Evolutionary conservation across 2,113 vertebrate species (phyloP).

Genomic region (Uropsilus gracilis): DNA sequence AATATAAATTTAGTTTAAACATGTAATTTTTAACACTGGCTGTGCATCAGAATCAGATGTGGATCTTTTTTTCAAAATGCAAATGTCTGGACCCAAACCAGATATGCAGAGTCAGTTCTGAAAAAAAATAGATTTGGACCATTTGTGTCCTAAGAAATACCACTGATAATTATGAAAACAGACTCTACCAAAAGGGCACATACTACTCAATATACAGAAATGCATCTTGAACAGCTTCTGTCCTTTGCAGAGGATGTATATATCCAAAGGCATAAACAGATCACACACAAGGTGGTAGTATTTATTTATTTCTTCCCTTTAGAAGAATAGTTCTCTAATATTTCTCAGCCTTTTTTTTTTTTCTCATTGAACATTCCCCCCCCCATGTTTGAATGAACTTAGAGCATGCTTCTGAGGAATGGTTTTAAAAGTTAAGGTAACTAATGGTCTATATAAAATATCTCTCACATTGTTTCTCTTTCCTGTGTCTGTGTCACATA

Average conservation of each 20-base stretch:
- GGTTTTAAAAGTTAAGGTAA: conserved; percentile 42
- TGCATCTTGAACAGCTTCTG: not conserved
- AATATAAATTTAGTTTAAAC: conserved; percentile 42
- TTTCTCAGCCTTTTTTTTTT: not conserved
- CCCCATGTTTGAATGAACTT: not conserved
- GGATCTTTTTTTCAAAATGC: conserved; percentile 31
- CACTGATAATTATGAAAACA: not conserved
- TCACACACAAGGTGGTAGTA: not conserved
- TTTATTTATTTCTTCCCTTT: conserved; percentile 39
- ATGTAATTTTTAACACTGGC: not conserved
- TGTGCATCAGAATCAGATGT: not conserved
- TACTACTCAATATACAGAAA: not conserved
- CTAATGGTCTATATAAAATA: conserved; percentile 23
- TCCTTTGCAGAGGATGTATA: conserved; percentile 23
- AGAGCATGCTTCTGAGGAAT: not conserved
- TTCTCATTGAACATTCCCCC: not conserved
- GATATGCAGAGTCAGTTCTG: not conserved
- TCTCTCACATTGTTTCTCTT: not conserved
- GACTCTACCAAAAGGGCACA: not conserved
- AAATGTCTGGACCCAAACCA: not conserved
- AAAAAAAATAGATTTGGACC: not conserved
- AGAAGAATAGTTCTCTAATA: not conserved
- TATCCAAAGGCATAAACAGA: not conserved
- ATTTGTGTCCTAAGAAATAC: not conserved
- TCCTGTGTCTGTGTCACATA: conserved; percentile 33